A percentile compares a stretch with the other conserved stretches of the same genome.
Evolutionary conservation across 2,888 invertebrate genomes (phyloP).

Genomic region (Piscicola geometra): DNA sequence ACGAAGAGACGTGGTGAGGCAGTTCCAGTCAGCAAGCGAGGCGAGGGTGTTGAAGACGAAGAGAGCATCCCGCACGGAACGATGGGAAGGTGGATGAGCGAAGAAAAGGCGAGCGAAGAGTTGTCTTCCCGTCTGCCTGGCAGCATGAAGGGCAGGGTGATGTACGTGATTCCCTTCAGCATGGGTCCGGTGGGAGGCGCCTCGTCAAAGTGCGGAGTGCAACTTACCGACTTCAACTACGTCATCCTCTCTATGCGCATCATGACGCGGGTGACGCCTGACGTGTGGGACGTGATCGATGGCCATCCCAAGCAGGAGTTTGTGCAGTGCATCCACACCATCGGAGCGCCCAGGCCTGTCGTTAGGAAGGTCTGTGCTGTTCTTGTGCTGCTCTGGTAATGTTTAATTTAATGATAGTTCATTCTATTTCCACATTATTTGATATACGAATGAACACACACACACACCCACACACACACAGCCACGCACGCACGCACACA

Average conservation of each 20-base stretch:
- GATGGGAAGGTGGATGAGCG: constrained; percentile 46
- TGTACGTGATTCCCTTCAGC: constrained; percentile 48
- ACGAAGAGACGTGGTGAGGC: constrained; percentile 43
- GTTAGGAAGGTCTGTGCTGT: constrained; percentile 34
- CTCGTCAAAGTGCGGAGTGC: constrained; percentile 46
- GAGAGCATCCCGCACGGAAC: constrained; percentile 37
- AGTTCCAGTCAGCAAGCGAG: constrained; percentile 42
- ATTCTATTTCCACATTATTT: too few species aligned
- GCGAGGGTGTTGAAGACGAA: constrained; percentile 41
- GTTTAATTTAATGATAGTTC: too few species aligned
- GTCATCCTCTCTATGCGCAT: constrained; percentile 47
- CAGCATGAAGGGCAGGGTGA: constrained; percentile 47
- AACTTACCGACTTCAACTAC: constrained; percentile 48
- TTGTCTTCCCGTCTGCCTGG: constrained; percentile 45
- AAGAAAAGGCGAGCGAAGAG: constrained; percentile 40
- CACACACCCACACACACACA: too few species aligned
- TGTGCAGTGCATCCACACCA: constrained; percentile 45
- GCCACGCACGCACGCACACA: too few species aligned
- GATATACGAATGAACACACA: too few species aligned
- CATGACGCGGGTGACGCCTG: constrained; percentile 46
- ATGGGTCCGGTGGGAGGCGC: constrained; percentile 48
- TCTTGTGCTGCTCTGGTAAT: too few species aligned
- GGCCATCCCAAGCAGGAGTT: constrained; percentile 41
- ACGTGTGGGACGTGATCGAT: constrained; percentile 41
- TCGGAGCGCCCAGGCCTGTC: constrained; percentile 45